A percentile compares a stretch with the other conserved stretches of the same genome.
Evolutionary conservation across 2,797 vertebrate species (phyloP).

Genomic region (Oophaga sylvatica): DNA sequence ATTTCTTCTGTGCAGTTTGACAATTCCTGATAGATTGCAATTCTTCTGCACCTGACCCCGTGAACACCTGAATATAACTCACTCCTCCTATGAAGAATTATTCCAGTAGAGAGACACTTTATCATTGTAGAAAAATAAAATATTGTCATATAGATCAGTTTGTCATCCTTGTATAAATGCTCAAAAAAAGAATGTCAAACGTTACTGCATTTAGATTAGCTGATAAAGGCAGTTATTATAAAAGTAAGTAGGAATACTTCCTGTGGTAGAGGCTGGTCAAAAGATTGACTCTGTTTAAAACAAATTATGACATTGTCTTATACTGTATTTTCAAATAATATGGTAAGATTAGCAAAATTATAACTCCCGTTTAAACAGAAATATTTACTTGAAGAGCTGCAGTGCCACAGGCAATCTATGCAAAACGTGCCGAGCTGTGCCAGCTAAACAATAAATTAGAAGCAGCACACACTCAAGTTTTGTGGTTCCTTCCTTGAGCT

Average conservation of each 20-base stretch:
- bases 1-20: slow-evolving; percentile 5
- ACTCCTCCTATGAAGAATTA: not conserved
- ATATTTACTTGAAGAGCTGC: no score
- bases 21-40: slow-evolving; percentile 31
- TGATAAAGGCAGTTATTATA: not conserved
- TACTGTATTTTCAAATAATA: not conserved
- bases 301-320: not conserved
- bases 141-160: not conserved
- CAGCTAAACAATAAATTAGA: no score
- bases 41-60: slow-evolving; percentile 5
- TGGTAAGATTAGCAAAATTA: not conserved
- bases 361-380: no score
- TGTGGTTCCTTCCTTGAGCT: no score
- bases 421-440: no score
- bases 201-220: not conserved
- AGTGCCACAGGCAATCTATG: no score
- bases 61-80: slow-evolving; percentile 10
- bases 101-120: not conserved
- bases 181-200: not conserved
- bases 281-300: not conserved
- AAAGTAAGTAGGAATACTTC: not conserved
- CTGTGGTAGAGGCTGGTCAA: not conserved
- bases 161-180: not conserved
- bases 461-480: no score
- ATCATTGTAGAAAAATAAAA: not conserved